These are phyloP conservation scores for Heterodera filipjevi DNA, from an alignment of 2,888 invertebrate species.

Conservation along the genomic window DNA sequence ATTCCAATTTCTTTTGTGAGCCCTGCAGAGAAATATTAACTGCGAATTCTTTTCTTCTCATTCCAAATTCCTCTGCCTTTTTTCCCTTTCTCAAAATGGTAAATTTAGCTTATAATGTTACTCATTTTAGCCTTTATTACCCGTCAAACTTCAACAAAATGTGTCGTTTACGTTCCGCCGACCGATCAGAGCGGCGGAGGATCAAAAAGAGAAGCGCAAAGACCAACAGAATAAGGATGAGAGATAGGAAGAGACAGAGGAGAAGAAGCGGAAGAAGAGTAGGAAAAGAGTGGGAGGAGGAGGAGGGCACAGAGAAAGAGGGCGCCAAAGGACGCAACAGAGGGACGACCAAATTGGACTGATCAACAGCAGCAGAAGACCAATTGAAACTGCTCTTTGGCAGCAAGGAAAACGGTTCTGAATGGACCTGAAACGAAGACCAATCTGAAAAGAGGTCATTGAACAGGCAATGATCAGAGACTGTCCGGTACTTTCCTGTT, in stretches of 20 bases:
- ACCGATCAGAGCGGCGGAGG: neutral
- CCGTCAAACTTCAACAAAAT: neutral
- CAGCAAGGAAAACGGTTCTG: constrained; percentile 9
- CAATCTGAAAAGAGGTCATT: neutral
- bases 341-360: neutral
- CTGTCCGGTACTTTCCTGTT: no score
- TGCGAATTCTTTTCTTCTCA: neutral
- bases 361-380: no score
- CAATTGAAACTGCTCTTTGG: no score
- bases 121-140: neutral
- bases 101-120: no score
- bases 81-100: neutral
- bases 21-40: neutral
- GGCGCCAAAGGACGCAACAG: neutral
- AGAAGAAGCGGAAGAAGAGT: neutral
- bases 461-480: no score
- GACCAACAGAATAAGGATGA: constrained; percentile 19
- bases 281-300: neutral
- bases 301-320: neutral
- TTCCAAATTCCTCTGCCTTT: neutral
- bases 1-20: neutral
- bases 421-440: neutral
- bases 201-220: neutral
- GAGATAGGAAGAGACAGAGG: constrained; percentile 9
- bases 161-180: neutral